Conservation (phyloP, 2,113 vertebrate species). For the Syrmaticus mikado region DNA sequence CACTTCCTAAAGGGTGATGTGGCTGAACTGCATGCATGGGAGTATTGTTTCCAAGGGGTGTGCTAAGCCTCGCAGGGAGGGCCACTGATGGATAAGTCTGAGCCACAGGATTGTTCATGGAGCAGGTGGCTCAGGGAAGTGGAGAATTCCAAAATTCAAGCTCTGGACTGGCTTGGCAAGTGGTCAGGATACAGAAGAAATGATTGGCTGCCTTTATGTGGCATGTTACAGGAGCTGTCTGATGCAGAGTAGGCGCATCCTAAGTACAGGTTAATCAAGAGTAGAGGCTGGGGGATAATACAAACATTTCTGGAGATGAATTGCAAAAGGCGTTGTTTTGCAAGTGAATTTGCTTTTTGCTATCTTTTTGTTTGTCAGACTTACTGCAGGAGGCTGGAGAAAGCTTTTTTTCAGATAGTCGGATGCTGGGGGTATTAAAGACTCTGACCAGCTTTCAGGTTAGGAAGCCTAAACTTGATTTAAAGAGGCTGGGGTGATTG, state of each 20-base stretch:
- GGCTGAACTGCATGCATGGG: background rate
- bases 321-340: background rate
- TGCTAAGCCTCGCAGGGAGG: accelerated
- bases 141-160: background rate
- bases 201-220: background rate
- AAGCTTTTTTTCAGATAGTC: accelerated
- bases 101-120: background rate
- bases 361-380: background rate
- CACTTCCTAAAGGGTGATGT: background rate
- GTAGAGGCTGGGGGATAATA: background rate
- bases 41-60: background rate
- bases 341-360: background rate
- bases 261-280: background rate
- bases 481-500: background rate
- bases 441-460: background rate
- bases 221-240: accelerated
- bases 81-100: background rate
- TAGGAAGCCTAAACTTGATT: background rate
- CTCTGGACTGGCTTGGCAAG: background rate
- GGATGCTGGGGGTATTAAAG: background rate
- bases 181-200: background rate
- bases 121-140: background rate
- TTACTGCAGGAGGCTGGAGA: background rate
- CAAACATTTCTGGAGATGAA: background rate
- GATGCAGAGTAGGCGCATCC: background rate